Evolutionary conservation across 1,140 invertebrate species (phyloP), one percentile per base, ranked within the genome.

Genomic region (Drosophila ercepeae): DNA sequence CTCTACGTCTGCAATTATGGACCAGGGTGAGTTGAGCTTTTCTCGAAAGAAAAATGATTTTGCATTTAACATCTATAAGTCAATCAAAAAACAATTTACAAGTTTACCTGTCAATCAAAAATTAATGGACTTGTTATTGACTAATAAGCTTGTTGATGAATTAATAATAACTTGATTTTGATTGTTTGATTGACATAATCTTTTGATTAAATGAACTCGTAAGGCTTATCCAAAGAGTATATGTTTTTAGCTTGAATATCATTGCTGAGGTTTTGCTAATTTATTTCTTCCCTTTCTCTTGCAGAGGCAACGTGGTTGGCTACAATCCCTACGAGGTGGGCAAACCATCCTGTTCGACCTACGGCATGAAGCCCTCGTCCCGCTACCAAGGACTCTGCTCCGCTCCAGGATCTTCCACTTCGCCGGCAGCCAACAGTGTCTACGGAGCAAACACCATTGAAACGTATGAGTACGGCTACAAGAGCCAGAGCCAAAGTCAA

Each of bases 1-100:
- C 93, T 96, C 52, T 97, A 96, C 89, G 95, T 97, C 9, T 97
- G 96, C 92, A 97, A 97, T 92, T 97, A 97, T 84, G 96, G 96
- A 54, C 95, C 96, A 7, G 95, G 95, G 95, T 95, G 92, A 92
- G 92, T 32, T 34, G 14, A 50, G 14, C 14, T 13, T 18, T n/a
- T 19, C 16, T 32, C n/a, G n/a, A n/a, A n/a, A n/a, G n/a, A n/a
- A n/a, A n/a, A n/a, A n/a, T n/a, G n/a, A n/a, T n/a, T n/a, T n/a
- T n/a, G n/a, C n/a, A n/a, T n/a, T 27, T 7, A 7, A 5, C 7
- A 27, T 5, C 1, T n/a, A 39, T 13, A 13, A 16, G n/a, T 39
- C 14, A 39, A 14, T 39, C 36, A 39, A 39, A 13, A 39, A 16
- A 6, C 36, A 39, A 9, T 14, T 39, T 39, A 16, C 13, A 16